Evolutionary conservation across 2,888 invertebrate species (phyloP).

Genomic region (Amiota communis): DNA sequence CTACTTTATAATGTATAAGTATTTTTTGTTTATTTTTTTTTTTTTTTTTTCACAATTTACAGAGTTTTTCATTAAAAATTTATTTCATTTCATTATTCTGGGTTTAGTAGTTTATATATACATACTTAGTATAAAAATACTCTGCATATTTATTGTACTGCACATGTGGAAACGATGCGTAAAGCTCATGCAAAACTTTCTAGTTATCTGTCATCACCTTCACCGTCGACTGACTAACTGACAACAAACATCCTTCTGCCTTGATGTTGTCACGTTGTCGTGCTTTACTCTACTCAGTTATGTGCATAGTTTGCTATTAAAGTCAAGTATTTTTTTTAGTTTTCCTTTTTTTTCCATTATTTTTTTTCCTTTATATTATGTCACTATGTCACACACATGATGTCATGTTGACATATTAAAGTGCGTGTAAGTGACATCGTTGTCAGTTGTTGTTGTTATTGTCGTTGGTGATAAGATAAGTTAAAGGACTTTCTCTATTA

Average conservation of each 20-base stretch:
- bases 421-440: constrained; percentile 59
- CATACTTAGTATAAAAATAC: too few relatives aligned
- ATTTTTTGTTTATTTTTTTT: too few relatives aligned
- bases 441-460: constrained; percentile 60
- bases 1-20: too few relatives aligned
- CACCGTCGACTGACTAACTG: not conserved
- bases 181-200: too few relatives aligned
- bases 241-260: not conserved
- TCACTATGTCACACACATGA: constrained; percentile 57
- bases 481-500: too few relatives aligned
- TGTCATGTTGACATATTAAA: constrained; percentile 63
- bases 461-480: constrained; percentile 48
- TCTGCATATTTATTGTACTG: too few relatives aligned
- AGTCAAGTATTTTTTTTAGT: not conserved
- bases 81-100: too few relatives aligned
- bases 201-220: too few relatives aligned
- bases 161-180: too few relatives aligned
- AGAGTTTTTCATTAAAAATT: too few relatives aligned
- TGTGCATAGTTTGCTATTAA: constrained; percentile 3
- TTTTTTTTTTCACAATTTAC: too few relatives aligned
- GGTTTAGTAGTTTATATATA: too few relatives aligned
- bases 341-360: not conserved
- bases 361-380: constrained; percentile 54
- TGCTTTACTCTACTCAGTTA: not conserved
- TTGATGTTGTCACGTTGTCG: not conserved